These are phyloP conservation scores for Brachionus plicatilis DNA, from an alignment of 1,140 invertebrate species.

Conservation along the genomic window DNA sequence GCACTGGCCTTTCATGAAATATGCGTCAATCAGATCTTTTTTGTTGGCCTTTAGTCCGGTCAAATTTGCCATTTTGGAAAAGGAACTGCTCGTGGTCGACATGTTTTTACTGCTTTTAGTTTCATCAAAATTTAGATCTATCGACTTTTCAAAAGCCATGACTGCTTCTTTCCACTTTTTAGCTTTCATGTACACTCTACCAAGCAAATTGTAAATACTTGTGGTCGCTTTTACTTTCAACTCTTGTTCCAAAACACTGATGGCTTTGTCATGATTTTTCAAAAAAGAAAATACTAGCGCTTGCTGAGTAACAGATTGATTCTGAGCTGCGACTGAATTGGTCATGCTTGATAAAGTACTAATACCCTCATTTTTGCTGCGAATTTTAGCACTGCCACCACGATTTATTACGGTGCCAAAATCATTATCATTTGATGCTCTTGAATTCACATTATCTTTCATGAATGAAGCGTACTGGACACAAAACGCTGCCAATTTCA, in stretches of 20 bases:
- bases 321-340: constrained; percentile 39
- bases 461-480: constrained; percentile 45
- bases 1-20: constrained; percentile 53
- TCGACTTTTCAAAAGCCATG: constrained; percentile 48
- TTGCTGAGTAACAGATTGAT: constrained; percentile 51
- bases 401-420: not conserved
- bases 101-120: constrained; percentile 3
- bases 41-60: constrained; percentile 40
- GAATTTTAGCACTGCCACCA: constrained; percentile 40
- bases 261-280: constrained; percentile 54
- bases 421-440: not conserved
- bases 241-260: constrained; percentile 48
- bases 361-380: constrained; percentile 40
- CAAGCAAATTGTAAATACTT: constrained; percentile 51
- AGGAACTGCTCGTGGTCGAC: not conserved
- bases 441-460: not conserved
- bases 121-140: constrained; percentile 35
- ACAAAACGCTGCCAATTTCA: constrained; percentile 54
- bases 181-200: constrained; percentile 55
- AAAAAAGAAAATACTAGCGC: constrained; percentile 55
- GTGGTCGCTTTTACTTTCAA: constrained; percentile 46
- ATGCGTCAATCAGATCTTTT: constrained; percentile 47
- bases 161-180: constrained; percentile 51
- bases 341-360: not conserved
- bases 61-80: constrained; percentile 42